phyloP scores from a whole-genome alignment of 2,113 vertebrate genomes.

The Oryctolagus cuniculus region mOryCun1.1 NC_091433.1:89924001-89924500 shows the following conservation, averaged over 20 bases:
- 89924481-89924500: no score
- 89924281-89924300: background rate
- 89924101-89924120: slow-evolving; percentile 10
- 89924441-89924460: no score
- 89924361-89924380: background rate
- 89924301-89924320: background rate
- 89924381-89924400: background rate
- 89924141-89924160: slow-evolving; percentile 15
- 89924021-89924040: slow-evolving; percentile 1
- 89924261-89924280: background rate
- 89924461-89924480: no score
- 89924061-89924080: background rate
- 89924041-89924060: background rate
- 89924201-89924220: background rate
- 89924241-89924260: slow-evolving; percentile 39
- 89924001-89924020: background rate
- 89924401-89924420: background rate
- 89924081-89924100: background rate
- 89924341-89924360: background rate
- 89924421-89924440: no score
- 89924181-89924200: background rate
- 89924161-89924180: background rate
- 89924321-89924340: background rate
- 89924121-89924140: background rate
- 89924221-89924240: background rate